Conservation (phyloP, 2,113 vertebrate genomes). For the Pteropus alecto region DNA sequence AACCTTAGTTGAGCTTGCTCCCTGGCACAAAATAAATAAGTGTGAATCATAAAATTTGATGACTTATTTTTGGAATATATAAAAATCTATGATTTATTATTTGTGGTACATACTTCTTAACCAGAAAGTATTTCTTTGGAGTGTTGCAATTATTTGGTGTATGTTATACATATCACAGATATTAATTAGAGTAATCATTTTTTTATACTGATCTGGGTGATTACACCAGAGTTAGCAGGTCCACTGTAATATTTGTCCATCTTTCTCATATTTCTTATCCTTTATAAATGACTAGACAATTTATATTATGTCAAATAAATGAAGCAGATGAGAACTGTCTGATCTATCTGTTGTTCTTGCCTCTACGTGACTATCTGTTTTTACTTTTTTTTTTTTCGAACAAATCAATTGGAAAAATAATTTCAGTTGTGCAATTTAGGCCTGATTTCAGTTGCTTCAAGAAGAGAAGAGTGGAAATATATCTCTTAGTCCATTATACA, state of each 20-base stretch:
- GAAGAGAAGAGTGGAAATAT: not conserved
- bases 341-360: not conserved
- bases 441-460: not conserved
- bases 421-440: not conserved
- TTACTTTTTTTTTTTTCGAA: not conserved
- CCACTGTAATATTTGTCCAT: too few species aligned
- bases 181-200: not conserved
- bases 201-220: not conserved
- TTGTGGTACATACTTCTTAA: not conserved
- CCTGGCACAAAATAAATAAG: not conserved
- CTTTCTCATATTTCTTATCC: not conserved
- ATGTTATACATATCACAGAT: not conserved
- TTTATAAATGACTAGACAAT: not conserved
- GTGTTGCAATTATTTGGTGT: not conserved
- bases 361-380: not conserved
- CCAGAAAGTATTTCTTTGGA: not conserved
- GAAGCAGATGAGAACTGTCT: not conserved
- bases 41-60: not conserved
- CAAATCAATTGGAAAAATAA: not conserved
- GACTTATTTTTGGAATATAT: not conserved
- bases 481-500: not conserved
- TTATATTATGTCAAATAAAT: not conserved
- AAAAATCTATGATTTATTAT: not conserved
- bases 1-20: not conserved
- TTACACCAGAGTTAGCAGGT: not conserved